These are phyloP conservation scores for Lasioglossum oenotherae DNA, from an alignment of 2,888 invertebrate genomes.

Conservation along the genomic window DNA sequence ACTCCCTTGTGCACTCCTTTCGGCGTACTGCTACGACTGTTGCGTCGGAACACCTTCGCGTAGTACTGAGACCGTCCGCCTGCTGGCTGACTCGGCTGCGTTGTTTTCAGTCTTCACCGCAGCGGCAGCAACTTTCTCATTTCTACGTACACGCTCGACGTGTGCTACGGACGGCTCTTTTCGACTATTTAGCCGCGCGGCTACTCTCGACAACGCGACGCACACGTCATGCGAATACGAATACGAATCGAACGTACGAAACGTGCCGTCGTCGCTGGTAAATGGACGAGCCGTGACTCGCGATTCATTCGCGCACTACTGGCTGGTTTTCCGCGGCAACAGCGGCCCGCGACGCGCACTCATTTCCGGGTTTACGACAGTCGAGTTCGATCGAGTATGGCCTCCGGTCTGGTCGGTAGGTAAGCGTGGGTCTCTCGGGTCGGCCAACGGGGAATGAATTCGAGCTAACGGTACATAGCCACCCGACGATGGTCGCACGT, in stretches of 20 bases:
- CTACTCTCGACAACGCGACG: slow-evolving; percentile 27
- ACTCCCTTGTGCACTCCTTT: slow-evolving; percentile 60
- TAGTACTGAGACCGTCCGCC: slow-evolving; percentile 72
- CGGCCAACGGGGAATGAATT: slow-evolving; percentile 77
- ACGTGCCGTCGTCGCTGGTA: slow-evolving; percentile 29
- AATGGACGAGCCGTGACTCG: slow-evolving; percentile 59
- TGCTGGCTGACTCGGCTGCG: slow-evolving; percentile 67
- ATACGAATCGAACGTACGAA: slow-evolving; percentile 9
- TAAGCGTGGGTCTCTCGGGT: slow-evolving; percentile 66
- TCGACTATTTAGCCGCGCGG: slow-evolving; percentile 18
- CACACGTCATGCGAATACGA: slow-evolving; percentile 70
- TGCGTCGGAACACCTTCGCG: slow-evolving; percentile 60
- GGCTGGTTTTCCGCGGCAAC: slow-evolving; percentile 53
- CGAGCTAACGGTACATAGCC: slow-evolving; percentile 79
- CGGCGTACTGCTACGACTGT: slow-evolving; percentile 65
- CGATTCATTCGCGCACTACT: slow-evolving; percentile 64
- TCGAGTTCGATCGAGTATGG: slow-evolving; percentile 68
- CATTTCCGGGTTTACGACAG: slow-evolving; percentile 72
- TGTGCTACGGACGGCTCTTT: slow-evolving; percentile 32
- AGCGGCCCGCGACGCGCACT: slow-evolving; percentile 62
- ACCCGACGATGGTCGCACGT: slow-evolving; percentile 64
- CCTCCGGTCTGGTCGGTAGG: slow-evolving; percentile 66
- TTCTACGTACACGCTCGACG: slow-evolving; percentile 72
- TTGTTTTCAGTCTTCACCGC: slow-evolving; percentile 72
- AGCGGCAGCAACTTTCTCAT: slow-evolving; percentile 77